Percentiles rank a stretch among this genome's conserved stretches.
These are phyloP conservation scores for Polymixis flavicincta DNA, from an alignment of 2,888 invertebrate species.

Conservation along the genomic window DNA sequence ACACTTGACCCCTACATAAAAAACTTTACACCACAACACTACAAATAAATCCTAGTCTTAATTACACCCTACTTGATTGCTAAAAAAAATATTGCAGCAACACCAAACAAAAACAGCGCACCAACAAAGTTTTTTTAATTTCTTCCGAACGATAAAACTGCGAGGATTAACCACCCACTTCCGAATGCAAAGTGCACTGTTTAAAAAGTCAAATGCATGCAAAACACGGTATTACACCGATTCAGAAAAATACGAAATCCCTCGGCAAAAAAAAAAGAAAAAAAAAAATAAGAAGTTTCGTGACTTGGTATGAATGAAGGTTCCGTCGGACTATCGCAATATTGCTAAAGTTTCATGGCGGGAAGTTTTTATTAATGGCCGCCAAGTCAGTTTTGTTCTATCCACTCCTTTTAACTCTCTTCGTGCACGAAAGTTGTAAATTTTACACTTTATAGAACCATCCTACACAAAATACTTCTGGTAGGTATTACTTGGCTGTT, in stretches of 20 bases:
- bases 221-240: slow-evolving; percentile 63
- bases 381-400: slow-evolving; percentile 78
- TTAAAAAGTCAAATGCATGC: slow-evolving; percentile 65
- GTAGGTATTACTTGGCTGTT: slow-evolving; percentile 52
- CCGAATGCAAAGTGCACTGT: slow-evolving; percentile 58
- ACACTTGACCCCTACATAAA: slow-evolving; percentile 6
- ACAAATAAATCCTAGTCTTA: slow-evolving; percentile 52
- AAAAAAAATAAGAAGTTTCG: slow-evolving; percentile 68
- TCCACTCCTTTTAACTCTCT: slow-evolving; percentile 72
- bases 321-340: slow-evolving; percentile 79
- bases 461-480: slow-evolving; percentile 48
- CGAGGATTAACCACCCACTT: slow-evolving; percentile 59
- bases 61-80: slow-evolving; percentile 42
- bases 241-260: slow-evolving; percentile 45
- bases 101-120: slow-evolving; percentile 21
- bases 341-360: slow-evolving; percentile 84
- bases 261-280: slow-evolving; percentile 54
- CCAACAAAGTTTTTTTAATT: slow-evolving; percentile 46
- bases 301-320: slow-evolving; percentile 76
- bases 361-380: slow-evolving; percentile 85
- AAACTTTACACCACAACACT: slow-evolving; percentile 14
- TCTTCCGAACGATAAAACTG: slow-evolving; percentile 52
- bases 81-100: slow-evolving; percentile 30
- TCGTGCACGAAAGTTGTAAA: slow-evolving; percentile 77
- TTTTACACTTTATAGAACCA: slow-evolving; percentile 74